These are phyloP conservation scores for Melospiza georgiana DNA, from an alignment of 2,113 vertebrate genomes.

Conservation along the genomic window DNA sequence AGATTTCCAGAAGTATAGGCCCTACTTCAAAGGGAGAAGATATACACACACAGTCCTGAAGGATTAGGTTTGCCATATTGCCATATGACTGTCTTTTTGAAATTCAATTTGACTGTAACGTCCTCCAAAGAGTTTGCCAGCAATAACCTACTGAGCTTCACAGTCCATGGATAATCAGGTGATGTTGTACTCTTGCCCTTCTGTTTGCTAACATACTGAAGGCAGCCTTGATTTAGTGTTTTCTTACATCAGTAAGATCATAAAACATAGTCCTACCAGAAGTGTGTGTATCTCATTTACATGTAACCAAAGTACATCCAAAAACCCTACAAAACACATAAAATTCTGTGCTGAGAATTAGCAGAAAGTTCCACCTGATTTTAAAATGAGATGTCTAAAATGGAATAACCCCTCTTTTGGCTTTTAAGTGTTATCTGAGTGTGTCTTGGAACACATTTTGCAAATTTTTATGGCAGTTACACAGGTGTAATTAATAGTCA, in stretches of 20 bases:
- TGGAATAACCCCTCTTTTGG: background rate
- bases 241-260: background rate
- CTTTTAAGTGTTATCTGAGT: background rate
- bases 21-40: background rate
- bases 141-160: too few species aligned
- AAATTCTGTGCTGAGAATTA: background rate
- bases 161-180: too few species aligned
- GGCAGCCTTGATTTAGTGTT: background rate
- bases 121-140: too few species aligned
- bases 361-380: background rate
- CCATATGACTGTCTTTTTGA: too few species aligned
- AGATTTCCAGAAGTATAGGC: background rate
- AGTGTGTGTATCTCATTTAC: background rate
- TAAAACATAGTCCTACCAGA: background rate
- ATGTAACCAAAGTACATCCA: background rate
- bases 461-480: background rate
- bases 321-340: background rate
- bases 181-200: background rate
- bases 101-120: too few species aligned
- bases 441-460: background rate
- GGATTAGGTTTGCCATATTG: too few species aligned
- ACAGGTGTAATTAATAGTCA: background rate
- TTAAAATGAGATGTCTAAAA: background rate
- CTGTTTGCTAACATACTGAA: background rate
- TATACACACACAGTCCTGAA: too few species aligned